Percentiles rank a stretch among this genome's conserved stretches.
Conservation (phyloP, 2,113 vertebrate species). For the Leucopternis melanops region DNA sequence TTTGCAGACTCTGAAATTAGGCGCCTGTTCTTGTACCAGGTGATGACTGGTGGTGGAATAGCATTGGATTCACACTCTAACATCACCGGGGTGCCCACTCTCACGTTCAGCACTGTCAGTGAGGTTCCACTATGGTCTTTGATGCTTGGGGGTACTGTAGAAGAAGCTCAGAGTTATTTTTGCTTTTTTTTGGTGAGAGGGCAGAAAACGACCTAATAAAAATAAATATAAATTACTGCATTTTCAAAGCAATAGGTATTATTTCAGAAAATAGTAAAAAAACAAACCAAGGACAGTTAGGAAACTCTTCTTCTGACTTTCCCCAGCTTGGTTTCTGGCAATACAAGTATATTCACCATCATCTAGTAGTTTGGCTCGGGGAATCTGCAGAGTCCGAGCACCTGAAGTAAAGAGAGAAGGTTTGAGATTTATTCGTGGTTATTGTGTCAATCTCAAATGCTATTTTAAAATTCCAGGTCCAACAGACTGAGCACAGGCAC, state of each 20-base stretch:
- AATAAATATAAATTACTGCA: background rate
- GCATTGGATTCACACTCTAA: conserved; percentile 90
- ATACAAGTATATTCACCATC: conserved; percentile 89
- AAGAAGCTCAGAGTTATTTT: background rate
- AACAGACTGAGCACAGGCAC: background rate
- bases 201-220: background rate
- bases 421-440: background rate
- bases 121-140: conserved; percentile 78
- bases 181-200: background rate
- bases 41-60: conserved; percentile 85
- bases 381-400: conserved; percentile 87
- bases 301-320: conserved; percentile 83
- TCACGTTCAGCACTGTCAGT: conserved; percentile 77
- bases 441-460: background rate
- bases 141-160: conserved; percentile 90
- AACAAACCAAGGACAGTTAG: conserved; percentile 88
- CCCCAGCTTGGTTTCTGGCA: conserved; percentile 88
- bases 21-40: conserved; percentile 91
- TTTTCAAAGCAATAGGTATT: background rate
- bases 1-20: conserved; percentile 73
- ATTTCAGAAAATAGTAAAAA: background rate
- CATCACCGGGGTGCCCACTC: conserved; percentile 70
- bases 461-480: background rate
- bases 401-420: conserved; percentile 65
- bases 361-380: conserved; percentile 84